Conservation (phyloP, 2,113 vertebrate species). For the Vulpes vulpes region DNA sequence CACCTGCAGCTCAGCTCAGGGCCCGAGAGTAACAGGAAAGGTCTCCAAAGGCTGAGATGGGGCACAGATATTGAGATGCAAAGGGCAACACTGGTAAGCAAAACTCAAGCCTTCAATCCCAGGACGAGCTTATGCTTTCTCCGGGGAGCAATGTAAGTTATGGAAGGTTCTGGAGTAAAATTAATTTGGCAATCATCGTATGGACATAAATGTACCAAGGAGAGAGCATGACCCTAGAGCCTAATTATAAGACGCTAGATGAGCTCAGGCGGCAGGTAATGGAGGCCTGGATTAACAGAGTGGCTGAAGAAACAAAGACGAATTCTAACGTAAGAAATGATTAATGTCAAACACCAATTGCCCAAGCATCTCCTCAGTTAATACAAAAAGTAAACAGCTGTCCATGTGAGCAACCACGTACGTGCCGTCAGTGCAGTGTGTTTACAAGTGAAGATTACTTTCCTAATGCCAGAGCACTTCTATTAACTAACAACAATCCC, state of each 20-base stretch:
- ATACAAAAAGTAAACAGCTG: not conserved
- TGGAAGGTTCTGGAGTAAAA: not conserved
- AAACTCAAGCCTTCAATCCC: not conserved
- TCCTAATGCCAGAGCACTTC: not conserved
- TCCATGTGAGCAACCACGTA: too few species aligned
- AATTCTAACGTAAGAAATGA: not conserved
- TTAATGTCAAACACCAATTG: not conserved
- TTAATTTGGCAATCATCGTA: not conserved
- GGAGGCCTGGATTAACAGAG: not conserved
- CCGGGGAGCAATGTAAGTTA: not conserved
- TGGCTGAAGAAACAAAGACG: not conserved
- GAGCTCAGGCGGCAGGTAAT: not conserved
- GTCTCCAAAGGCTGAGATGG: not conserved
- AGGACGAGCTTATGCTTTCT: not conserved
- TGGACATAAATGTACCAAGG: not conserved
- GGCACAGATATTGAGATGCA: fast-evolving
- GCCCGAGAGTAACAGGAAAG: not conserved
- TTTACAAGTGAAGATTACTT: not conserved
- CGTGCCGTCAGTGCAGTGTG: fast-evolving
- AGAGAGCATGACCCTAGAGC: not conserved
- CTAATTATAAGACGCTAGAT: not conserved
- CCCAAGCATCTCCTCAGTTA: not conserved
- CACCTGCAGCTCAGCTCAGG: not conserved
- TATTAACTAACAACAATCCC: not conserved
- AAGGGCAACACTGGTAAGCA: not conserved